phyloP scores from a whole-genome alignment of 2,797 vertebrate species.

The Sebastes flavidus region DNA sequence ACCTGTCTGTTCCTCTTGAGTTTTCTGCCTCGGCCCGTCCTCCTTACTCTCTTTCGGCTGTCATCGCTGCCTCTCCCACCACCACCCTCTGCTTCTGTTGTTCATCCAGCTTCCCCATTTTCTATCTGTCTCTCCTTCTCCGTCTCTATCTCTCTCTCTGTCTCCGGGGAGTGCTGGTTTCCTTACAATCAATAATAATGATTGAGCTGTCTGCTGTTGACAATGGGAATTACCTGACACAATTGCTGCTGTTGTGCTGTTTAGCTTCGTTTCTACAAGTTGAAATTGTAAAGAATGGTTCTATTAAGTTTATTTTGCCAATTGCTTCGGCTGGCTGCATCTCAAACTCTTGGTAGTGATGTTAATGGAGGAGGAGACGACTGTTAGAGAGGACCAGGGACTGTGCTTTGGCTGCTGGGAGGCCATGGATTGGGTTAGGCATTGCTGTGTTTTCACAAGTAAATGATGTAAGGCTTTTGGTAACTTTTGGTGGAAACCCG shows the following conservation, averaged over 20 bases:
- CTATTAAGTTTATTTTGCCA: slow-evolving; percentile 19
- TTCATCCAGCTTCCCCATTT: background rate
- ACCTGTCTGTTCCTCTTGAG: slow-evolving; percentile 20
- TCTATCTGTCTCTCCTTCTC: slow-evolving; percentile 9
- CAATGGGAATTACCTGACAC: slow-evolving; percentile 52
- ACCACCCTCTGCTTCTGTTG: slow-evolving; percentile 3
- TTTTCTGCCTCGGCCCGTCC: background rate
- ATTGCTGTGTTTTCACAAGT: slow-evolving; percentile 9
- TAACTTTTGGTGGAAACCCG: too few relatives aligned
- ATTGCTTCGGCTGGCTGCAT: slow-evolving; percentile 1
- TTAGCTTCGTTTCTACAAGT: slow-evolving; percentile 33
- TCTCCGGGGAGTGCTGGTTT: slow-evolving; percentile 24
- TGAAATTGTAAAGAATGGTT: slow-evolving; percentile 26
- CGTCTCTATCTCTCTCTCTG: slow-evolving; percentile 4
- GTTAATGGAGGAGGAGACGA: background rate
- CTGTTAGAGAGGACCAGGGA: background rate
- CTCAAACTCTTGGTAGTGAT: background rate
- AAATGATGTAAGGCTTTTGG: slow-evolving; percentile 17
- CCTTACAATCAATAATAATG: slow-evolving; percentile 60
- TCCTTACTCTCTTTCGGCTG: background rate
- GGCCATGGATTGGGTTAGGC: background rate
- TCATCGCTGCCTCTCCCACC: background rate
- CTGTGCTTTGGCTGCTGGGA: background rate
- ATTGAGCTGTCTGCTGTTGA: slow-evolving; percentile 57
- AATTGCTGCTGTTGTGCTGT: slow-evolving; percentile 32